Evolutionary conservation across 1,140 invertebrate genomes (phyloP).

Genomic region (Drepana arcuata): DNA sequence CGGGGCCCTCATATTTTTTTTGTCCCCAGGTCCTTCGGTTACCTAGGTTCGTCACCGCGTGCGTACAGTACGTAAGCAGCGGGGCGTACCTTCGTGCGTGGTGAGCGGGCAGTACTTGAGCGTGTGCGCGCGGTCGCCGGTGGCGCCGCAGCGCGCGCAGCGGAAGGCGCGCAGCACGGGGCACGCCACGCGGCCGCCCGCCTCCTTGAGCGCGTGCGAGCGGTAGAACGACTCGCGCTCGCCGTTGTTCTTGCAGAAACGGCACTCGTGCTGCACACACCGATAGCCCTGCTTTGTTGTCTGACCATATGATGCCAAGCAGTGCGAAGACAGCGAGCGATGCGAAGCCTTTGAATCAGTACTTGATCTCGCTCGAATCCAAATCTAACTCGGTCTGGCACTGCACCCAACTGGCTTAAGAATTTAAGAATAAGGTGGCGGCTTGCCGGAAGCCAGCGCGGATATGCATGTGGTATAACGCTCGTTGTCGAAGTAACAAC

Average conservation of each 20-base stretch:
- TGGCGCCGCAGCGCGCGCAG: conserved; percentile 79
- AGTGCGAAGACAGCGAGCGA: neutral
- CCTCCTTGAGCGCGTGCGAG: conserved; percentile 77
- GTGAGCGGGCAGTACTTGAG: conserved; percentile 81
- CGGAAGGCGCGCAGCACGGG: conserved; percentile 79
- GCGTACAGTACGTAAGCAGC: neutral
- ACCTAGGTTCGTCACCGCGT: neutral
- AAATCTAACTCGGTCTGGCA: no score
- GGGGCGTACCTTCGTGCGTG: conserved; percentile 21
- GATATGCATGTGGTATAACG: no score
- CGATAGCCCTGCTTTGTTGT: neutral
- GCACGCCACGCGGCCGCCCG: conserved; percentile 74
- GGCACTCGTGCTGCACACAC: conserved; percentile 55
- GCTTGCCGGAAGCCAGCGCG: neutral
- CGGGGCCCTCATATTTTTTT: no score
- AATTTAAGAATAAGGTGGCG: no score
- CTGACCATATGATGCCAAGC: neutral
- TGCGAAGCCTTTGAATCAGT: neutral
- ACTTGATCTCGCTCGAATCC: neutral
- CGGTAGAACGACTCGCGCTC: conserved; percentile 76
- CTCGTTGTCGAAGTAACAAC: no score
- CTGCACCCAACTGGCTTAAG: no score
- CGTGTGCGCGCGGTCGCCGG: conserved; percentile 82
- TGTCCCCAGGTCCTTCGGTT: no score
- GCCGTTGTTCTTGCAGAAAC: conserved; percentile 77